These are phyloP conservation scores for Stratiomys singularior DNA, from an alignment of 2,888 invertebrate species.

Conservation along the genomic window DNA sequence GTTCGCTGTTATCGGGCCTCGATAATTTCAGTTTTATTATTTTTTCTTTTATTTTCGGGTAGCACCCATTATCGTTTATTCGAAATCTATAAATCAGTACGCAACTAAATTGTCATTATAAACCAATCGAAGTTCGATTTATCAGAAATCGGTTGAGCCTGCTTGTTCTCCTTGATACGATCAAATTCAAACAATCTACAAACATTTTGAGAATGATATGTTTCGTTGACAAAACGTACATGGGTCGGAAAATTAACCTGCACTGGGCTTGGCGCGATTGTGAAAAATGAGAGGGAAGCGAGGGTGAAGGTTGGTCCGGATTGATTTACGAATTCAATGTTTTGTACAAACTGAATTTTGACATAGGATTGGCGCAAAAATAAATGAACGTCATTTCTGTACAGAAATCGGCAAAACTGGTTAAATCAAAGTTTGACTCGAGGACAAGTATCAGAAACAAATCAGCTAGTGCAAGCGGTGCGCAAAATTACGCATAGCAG, in stretches of 20 bases:
- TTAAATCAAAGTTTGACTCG: neutral
- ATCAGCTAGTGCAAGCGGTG: neutral
- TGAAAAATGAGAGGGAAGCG: neutral
- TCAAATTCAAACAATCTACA: neutral
- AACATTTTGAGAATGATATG: neutral
- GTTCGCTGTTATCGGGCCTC: neutral
- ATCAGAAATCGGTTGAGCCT: constrained; percentile 2
- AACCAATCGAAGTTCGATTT: constrained; percentile 48
- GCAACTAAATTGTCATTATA: constrained; percentile 53
- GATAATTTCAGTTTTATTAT: constrained; percentile 3
- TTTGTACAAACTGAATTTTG: neutral
- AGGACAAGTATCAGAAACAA: neutral
- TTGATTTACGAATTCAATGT: neutral
- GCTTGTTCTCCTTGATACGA: constrained; percentile 11
- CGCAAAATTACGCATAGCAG: neutral
- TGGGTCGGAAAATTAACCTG: constrained; percentile 9
- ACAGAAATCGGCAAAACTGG: neutral
- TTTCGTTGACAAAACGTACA: constrained; percentile 31
- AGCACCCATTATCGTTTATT: constrained; percentile 17
- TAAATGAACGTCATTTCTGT: neutral
- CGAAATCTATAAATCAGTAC: constrained; percentile 50
- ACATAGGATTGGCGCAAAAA: neutral
- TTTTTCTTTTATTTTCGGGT: constrained; percentile 19
- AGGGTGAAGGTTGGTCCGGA: neutral
- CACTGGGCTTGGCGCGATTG: neutral